phyloP scores from a whole-genome alignment of 64 coral and sea anemone species.

The Stylophora pistillata region DNA sequence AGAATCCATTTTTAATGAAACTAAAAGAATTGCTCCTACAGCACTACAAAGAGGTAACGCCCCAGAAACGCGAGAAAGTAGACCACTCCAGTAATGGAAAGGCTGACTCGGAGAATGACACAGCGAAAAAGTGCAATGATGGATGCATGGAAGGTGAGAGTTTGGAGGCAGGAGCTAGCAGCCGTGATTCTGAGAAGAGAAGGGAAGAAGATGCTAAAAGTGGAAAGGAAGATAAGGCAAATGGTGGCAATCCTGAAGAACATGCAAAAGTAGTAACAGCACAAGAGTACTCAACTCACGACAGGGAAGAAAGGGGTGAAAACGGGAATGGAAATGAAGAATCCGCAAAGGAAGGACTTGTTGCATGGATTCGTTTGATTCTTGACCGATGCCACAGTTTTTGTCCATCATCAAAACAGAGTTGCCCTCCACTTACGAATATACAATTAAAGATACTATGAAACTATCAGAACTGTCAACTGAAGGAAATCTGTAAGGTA shows the following conservation, averaged over 20 bases:
- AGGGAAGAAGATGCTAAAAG: too few species aligned
- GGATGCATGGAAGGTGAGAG: too few species aligned
- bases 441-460: too few species aligned
- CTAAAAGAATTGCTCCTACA: conserved; percentile 70
- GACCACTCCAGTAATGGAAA: not conserved
- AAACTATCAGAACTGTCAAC: too few species aligned
- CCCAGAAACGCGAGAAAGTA: not conserved
- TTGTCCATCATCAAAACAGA: too few species aligned
- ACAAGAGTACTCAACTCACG: too few species aligned
- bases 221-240: not conserved
- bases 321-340: not conserved
- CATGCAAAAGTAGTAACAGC: not conserved
- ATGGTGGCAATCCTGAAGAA: not conserved
- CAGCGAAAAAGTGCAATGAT: not conserved
- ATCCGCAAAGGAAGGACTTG: not conserved
- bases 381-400: too few species aligned
- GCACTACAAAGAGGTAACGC: conserved; percentile 37
- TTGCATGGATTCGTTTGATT: not conserved
- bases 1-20: conserved; percentile 60
- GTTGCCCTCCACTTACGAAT: too few species aligned
- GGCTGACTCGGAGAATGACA: not conserved
- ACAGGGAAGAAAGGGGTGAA: not conserved
- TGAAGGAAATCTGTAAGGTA: too few species aligned
- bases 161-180: too few species aligned
- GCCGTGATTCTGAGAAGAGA: too few species aligned